Evolutionary conservation across 2,113 vertebrate genomes (phyloP).

Genomic region (Acanthisitta chloris): DNA sequence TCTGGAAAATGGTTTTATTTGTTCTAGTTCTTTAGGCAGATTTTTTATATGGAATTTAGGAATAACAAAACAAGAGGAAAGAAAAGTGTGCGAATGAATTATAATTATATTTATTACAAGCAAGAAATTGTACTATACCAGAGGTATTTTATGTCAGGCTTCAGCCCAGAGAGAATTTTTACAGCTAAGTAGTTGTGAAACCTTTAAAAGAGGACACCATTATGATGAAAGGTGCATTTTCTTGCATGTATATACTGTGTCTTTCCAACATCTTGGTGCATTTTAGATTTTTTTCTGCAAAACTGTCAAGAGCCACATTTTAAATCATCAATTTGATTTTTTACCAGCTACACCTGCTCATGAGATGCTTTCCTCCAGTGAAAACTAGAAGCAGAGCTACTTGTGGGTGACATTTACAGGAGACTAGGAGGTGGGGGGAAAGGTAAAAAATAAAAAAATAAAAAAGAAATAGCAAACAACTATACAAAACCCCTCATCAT

Average conservation of each 20-base stretch:
- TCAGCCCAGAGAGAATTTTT: conserved; percentile 26
- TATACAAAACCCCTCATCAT: background rate
- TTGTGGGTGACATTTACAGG: conserved; percentile 53
- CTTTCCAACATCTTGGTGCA: conserved; percentile 11
- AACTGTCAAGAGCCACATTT: conserved; percentile 28
- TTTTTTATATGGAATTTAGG: background rate
- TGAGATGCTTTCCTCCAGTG: background rate
- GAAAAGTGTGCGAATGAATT: background rate
- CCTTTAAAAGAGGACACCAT: background rate
- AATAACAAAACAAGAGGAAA: background rate
- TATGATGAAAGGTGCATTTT: conserved; percentile 33
- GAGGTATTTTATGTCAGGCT: background rate
- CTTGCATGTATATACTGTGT: background rate
- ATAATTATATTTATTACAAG: conserved; percentile 34
- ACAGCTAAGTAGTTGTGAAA: conserved; percentile 37
- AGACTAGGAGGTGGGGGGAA: background rate
- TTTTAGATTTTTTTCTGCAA: conserved; percentile 39
- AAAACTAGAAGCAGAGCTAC: background rate
- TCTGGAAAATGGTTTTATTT: background rate
- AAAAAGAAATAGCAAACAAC: background rate
- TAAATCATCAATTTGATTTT: conserved; percentile 43
- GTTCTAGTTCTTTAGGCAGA: background rate
- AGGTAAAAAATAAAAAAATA: background rate
- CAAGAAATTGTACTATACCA: background rate
- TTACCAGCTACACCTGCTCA: conserved; percentile 16